Evolutionary conservation across 2,797 vertebrate species (phyloP).

Genomic region (Amblyraja radiata): DNA sequence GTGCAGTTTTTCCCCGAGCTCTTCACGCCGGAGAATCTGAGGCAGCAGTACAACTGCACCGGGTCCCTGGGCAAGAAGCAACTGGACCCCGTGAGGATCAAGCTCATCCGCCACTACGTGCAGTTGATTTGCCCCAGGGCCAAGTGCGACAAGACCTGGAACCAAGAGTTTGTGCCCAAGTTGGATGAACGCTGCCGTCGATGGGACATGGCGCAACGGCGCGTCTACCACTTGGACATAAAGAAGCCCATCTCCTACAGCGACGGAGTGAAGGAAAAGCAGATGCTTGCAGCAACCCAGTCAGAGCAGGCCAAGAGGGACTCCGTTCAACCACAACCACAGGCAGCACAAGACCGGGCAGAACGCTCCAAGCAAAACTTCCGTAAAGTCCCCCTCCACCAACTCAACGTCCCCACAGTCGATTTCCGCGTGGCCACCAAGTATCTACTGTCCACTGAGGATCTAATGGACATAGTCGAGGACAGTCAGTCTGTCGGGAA

Average conservation of each 20-base stretch:
- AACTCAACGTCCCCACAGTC: slow-evolving; percentile 76
- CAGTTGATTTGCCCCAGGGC: slow-evolving; percentile 88
- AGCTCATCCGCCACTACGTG: slow-evolving; percentile 91
- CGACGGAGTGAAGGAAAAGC: slow-evolving; percentile 73
- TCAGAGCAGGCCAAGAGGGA: slow-evolving; percentile 76
- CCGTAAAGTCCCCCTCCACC: slow-evolving; percentile 92
- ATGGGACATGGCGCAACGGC: slow-evolving; percentile 88
- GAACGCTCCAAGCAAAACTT: slow-evolving; percentile 82
- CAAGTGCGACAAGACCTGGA: slow-evolving; percentile 93
- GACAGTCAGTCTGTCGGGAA: slow-evolving; percentile 95
- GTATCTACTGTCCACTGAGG: slow-evolving; percentile 82
- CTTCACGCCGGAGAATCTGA: slow-evolving; percentile 86
- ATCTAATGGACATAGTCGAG: slow-evolving; percentile 93
- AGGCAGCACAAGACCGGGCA: slow-evolving; percentile 80
- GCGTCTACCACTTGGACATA: slow-evolving; percentile 85
- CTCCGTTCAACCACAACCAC: slow-evolving; percentile 72
- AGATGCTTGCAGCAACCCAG: slow-evolving; percentile 65
- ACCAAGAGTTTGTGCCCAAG: slow-evolving; percentile 90
- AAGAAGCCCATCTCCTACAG: slow-evolving; percentile 65
- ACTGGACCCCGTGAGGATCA: slow-evolving; percentile 82
- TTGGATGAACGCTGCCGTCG: slow-evolving; percentile 90
- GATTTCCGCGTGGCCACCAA: slow-evolving; percentile 83
- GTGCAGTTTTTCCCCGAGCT: slow-evolving; percentile 94
- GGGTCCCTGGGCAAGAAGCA: slow-evolving; percentile 94
- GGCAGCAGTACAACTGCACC: slow-evolving; percentile 96